Conservation (phyloP, 2,888 invertebrate species). For the Nipponacmea schrenckii region DNA sequence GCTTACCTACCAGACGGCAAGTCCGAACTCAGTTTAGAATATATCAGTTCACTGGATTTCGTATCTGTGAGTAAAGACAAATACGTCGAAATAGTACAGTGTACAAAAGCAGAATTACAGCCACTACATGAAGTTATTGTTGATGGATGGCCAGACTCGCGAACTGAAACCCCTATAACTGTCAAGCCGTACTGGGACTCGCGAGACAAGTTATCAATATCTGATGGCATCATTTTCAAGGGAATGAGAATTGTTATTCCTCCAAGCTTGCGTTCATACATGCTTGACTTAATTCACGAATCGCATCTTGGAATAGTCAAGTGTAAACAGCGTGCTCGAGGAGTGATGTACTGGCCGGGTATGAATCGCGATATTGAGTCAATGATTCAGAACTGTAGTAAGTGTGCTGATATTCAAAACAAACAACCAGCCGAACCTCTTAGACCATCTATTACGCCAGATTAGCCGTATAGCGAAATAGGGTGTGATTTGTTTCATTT, state of each 20-base stretch:
- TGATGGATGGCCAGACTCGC: conserved; percentile 26
- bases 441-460: conserved; percentile 21
- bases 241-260: conserved; percentile 14
- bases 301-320: background rate
- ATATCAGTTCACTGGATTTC: no score
- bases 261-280: conserved; percentile 13
- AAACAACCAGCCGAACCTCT: conserved; percentile 30
- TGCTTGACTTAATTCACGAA: conserved; percentile 20
- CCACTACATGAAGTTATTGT: conserved; percentile 14
- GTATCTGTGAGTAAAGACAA: no score
- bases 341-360: conserved; percentile 28
- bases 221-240: no score
- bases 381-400: conserved; percentile 25
- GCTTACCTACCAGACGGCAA: conserved; percentile 12
- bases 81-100: no score
- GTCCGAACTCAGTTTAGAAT: no score
- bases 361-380: conserved; percentile 26
- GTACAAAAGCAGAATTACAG: no score
- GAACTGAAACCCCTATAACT: no score
- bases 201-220: conserved; percentile 15
- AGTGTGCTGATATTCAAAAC: conserved; percentile 15
- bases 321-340: conserved; percentile 13
- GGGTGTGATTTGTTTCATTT: conserved; percentile 14
- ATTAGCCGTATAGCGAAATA: conserved; percentile 29
- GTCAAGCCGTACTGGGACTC: conserved; percentile 12